A percentile compares a stretch with the other conserved stretches of the same genome.
Conservation (phyloP, 2,797 vertebrate species). For the Antrozous pallidus region DNA sequence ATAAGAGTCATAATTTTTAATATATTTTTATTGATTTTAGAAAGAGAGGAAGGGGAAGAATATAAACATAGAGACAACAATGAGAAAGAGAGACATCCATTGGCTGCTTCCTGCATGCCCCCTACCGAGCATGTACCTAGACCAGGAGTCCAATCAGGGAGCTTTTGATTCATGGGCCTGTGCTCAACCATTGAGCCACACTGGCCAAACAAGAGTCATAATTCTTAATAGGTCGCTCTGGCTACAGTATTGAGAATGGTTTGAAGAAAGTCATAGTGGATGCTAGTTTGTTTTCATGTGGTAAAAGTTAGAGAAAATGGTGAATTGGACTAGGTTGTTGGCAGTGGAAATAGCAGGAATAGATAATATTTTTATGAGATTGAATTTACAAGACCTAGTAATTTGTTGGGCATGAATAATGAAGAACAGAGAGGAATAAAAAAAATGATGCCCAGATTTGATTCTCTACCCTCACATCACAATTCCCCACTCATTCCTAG, state of each 20-base stretch:
- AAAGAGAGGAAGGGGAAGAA: too few species aligned
- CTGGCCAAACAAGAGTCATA: background rate
- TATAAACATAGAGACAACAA: too few species aligned
- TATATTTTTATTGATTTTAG: too few species aligned
- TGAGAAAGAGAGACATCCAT: too few species aligned
- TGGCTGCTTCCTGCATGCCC: too few species aligned
- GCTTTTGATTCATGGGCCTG: too few species aligned
- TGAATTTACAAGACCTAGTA: background rate
- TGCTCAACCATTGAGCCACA: too few species aligned
- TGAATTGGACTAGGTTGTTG: background rate
- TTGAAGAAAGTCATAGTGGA: background rate
- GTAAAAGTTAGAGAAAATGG: background rate
- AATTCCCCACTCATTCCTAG: background rate
- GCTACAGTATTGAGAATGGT: background rate
- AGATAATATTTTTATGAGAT: background rate
- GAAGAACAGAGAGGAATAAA: background rate
- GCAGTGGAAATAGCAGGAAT: background rate
- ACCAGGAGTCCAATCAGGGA: too few species aligned
- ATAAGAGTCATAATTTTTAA: background rate
- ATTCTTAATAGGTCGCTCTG: background rate
- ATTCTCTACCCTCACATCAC: background rate
- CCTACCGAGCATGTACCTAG: too few species aligned
- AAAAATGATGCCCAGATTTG: background rate
- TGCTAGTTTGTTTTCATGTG: background rate
- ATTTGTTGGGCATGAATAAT: background rate